Conservation (phyloP, 2,113 vertebrate genomes). For the Syngnathoides biaculeatus region DNA sequence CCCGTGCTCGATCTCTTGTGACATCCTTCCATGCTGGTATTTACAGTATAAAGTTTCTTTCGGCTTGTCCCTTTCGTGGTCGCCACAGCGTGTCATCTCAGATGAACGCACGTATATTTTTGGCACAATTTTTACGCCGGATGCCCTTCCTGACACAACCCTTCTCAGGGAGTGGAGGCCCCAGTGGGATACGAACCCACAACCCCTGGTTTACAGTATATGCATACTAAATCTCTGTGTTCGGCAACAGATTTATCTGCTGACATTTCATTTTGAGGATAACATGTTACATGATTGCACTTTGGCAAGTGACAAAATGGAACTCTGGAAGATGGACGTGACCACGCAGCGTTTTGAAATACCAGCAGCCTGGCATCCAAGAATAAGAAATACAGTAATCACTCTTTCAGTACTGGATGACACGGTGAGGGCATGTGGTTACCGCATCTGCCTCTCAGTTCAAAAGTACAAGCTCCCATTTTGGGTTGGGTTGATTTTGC, state of each 20-base stretch:
- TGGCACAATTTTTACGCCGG: no score
- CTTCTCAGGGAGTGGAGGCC: no score
- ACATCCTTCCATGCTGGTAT: constrained; percentile 11
- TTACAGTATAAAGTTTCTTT: no score
- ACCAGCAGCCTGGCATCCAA: constrained; percentile 4
- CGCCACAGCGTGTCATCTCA: no score
- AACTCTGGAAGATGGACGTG: constrained; percentile 12
- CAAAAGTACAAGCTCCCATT: neutral
- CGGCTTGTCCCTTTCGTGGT: no score
- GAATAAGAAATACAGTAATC: constrained; percentile 25
- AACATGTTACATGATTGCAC: constrained; percentile 31
- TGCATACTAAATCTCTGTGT: constrained; percentile 35
- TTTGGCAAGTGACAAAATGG: constrained; percentile 12
- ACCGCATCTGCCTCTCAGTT: neutral
- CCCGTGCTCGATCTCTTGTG: neutral
- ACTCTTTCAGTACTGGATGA: neutral
- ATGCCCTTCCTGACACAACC: no score
- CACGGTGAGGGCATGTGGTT: neutral
- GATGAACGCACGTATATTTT: no score
- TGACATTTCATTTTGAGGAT: constrained; percentile 26
- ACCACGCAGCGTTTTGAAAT: constrained; percentile 10
- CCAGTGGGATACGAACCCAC: no score
- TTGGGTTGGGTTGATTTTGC: neutral
- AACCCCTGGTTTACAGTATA: no score
- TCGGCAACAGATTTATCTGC: constrained; percentile 33